A percentile compares a stretch with the other conserved stretches of the same genome.
These are phyloP conservation scores for Ophiothrix spiculata DNA, from an alignment of 35 echinoderm and acorn worm species.

Conservation along the genomic window DNA sequence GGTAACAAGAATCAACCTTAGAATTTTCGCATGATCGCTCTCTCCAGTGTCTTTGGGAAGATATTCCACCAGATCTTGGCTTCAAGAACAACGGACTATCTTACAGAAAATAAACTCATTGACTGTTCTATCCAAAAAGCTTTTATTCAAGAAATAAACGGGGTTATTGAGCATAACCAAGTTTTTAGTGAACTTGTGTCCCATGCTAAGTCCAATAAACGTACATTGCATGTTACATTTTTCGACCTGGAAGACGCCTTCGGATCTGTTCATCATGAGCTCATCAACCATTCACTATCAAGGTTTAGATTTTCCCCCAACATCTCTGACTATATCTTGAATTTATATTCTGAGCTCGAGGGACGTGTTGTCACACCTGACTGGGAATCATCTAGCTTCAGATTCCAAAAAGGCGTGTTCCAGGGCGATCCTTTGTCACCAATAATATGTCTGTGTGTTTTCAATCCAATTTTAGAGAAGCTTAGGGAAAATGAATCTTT, in stretches of 20 bases:
- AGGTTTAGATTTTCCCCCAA: not conserved
- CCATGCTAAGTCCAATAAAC: not conserved
- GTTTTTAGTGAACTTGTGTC: not conserved
- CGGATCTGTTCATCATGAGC: not conserved
- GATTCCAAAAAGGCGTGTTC: slow-evolving; percentile 23
- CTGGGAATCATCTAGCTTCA: slow-evolving; percentile 7
- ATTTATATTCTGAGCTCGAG: not conserved
- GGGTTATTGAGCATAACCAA: too few relatives aligned
- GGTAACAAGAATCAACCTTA: not conserved
- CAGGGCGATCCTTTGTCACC: slow-evolving; percentile 38
- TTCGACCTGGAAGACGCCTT: too few relatives aligned
- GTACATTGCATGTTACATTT: not conserved
- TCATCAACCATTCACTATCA: not conserved
- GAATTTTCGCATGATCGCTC: not conserved
- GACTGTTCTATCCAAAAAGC: not conserved
- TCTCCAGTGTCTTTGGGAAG: not conserved
- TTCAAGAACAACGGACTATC: not conserved
- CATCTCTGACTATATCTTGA: not conserved
- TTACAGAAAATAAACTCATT: not conserved
- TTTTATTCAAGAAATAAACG: too few relatives aligned
- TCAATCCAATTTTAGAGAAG: slow-evolving; percentile 32
- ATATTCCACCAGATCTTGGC: not conserved
- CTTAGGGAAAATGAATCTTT: not conserved
- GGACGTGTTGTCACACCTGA: not conserved
- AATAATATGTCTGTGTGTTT: slow-evolving; percentile 16